A percentile compares a stretch with the other conserved stretches of the same genome.
Evolutionary conservation across 2,888 invertebrate genomes (phyloP).

Genomic region (Schizotus pectinicornis): DNA sequence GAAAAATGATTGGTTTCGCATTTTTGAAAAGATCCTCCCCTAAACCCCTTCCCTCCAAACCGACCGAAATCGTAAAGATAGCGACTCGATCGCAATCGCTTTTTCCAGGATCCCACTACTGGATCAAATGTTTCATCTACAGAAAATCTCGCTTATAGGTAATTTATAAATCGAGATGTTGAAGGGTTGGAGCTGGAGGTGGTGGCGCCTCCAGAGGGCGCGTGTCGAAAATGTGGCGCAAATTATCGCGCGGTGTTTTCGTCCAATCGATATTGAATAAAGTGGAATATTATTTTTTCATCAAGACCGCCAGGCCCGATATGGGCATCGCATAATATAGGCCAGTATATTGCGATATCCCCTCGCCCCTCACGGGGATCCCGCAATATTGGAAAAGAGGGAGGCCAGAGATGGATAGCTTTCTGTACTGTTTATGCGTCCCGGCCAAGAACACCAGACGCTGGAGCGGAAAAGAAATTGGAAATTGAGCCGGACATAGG

Average conservation of each 20-base stretch:
- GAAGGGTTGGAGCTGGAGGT: too few relatives aligned
- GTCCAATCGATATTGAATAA: slow-evolving; percentile 40
- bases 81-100: too few relatives aligned
- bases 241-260: slow-evolving; percentile 29
- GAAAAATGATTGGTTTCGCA: too few relatives aligned
- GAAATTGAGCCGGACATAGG: slow-evolving; percentile 49
- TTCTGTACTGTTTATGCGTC: slow-evolving; percentile 55
- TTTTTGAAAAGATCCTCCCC: too few relatives aligned
- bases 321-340: slow-evolving; percentile 52
- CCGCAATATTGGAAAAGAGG: slow-evolving; percentile 51
- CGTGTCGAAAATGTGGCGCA: slow-evolving; percentile 7
- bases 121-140: too few relatives aligned
- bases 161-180: too few relatives aligned
- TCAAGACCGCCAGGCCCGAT: slow-evolving; percentile 43
- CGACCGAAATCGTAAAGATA: too few relatives aligned
- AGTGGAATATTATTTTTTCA: slow-evolving; percentile 53
- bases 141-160: too few relatives aligned
- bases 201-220: background rate
- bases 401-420: slow-evolving; percentile 52
- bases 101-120: too few relatives aligned
- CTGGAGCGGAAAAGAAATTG: slow-evolving; percentile 47
- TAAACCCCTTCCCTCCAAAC: too few relatives aligned
- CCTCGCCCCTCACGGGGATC: slow-evolving; percentile 33
- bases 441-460: slow-evolving; percentile 43
- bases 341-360: slow-evolving; percentile 52